phyloP scores from a whole-genome alignment of 2,888 invertebrate species.

The Diabrotica balteata region DNA sequence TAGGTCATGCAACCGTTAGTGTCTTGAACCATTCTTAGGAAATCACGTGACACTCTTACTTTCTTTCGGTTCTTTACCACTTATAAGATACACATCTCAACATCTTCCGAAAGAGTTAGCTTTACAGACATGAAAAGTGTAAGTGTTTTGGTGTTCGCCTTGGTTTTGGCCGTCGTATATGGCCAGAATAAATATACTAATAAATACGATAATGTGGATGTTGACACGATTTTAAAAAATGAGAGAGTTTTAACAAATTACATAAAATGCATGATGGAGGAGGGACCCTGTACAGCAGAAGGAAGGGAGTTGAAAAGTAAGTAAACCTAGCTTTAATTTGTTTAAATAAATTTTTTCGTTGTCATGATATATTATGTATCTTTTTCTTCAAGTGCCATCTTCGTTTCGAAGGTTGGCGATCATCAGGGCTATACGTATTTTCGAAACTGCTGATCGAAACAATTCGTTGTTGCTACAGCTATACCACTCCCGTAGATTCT shows the following conservation, averaged over 20 bases:
- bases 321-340: slow-evolving; percentile 43
- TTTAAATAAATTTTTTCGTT: too few relatives aligned
- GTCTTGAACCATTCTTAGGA: slow-evolving; percentile 30
- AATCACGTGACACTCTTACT: slow-evolving; percentile 49
- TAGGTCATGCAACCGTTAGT: slow-evolving; percentile 32
- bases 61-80: slow-evolving; percentile 47
- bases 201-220: slow-evolving; percentile 73
- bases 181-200: slow-evolving; percentile 63
- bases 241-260: slow-evolving; percentile 72
- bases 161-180: slow-evolving; percentile 26
- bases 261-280: slow-evolving; percentile 70
- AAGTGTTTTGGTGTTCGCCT: slow-evolving; percentile 8
- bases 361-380: too few relatives aligned
- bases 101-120: slow-evolving; percentile 22
- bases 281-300: slow-evolving; percentile 72
- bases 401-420: too few relatives aligned
- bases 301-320: slow-evolving; percentile 75
- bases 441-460: too few relatives aligned
- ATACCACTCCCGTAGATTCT: too few relatives aligned
- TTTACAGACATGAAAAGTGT: slow-evolving; percentile 24
- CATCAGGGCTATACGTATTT: too few relatives aligned
- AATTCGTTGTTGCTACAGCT: too few relatives aligned
- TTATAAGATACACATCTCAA: slow-evolving; percentile 37
- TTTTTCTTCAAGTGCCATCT: too few relatives aligned
- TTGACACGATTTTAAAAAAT: slow-evolving; percentile 71